These are phyloP conservation scores for Solenodon paradoxus DNA, from an alignment of 2,113 vertebrate genomes.

Conservation along the genomic window DNA sequence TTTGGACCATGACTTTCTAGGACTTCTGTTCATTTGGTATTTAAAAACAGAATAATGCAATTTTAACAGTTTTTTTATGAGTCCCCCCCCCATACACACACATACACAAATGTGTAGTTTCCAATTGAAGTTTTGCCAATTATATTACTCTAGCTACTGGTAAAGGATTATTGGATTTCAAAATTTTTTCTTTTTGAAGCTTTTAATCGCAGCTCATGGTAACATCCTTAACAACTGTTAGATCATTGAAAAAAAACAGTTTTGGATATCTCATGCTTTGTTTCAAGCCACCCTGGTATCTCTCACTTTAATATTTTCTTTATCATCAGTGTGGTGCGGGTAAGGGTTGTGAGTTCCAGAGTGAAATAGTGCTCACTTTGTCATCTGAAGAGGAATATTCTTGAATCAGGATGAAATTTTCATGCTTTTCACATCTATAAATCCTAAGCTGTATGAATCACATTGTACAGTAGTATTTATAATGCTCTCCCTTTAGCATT, in stretches of 20 bases:
- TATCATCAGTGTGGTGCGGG: neutral
- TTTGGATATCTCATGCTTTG: neutral
- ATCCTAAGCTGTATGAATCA: neutral
- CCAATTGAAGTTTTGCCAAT: conserved; percentile 13
- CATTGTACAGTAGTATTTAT: neutral
- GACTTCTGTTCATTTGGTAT: neutral
- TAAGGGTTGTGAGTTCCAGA: neutral
- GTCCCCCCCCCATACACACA: neutral
- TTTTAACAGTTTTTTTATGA: neutral
- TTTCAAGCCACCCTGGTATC: neutral
- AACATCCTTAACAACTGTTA: conserved; percentile 38
- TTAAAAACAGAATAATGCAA: neutral
- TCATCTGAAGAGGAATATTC: neutral
- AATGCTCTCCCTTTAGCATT: neutral
- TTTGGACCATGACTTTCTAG: conserved; percentile 6
- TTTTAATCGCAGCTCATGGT: conserved; percentile 25
- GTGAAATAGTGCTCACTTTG: neutral
- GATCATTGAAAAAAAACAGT: neutral
- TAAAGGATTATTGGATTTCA: conserved; percentile 26
- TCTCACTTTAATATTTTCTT: neutral
- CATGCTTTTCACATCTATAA: neutral
- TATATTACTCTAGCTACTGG: neutral
- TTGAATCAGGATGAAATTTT: neutral
- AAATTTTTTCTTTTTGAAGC: neutral
- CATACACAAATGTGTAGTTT: neutral